These are phyloP conservation scores for Caiman crocodilus DNA, from an alignment of 2,797 vertebrate genomes.

Conservation along the genomic window DNA sequence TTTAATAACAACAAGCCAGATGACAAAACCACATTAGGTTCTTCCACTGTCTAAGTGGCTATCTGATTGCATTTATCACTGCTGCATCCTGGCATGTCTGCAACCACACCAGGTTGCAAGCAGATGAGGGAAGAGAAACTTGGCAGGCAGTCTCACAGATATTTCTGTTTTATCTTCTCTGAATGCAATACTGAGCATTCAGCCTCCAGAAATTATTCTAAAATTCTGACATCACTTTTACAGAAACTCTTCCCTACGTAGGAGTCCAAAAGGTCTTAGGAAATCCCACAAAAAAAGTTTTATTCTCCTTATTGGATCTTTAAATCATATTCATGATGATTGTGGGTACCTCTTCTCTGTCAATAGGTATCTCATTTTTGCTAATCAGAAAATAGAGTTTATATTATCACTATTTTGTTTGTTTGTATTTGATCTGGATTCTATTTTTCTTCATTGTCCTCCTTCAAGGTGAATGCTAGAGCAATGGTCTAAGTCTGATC, in stretches of 20 bases:
- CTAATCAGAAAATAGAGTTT: background rate
- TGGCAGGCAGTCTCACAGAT: background rate
- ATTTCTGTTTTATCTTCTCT: background rate
- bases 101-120: background rate
- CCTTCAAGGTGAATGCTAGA: background rate
- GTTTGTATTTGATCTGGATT: background rate
- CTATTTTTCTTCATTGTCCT: background rate
- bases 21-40: background rate
- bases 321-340: background rate
- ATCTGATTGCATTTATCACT: background rate
- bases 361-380: background rate
- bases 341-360: background rate
- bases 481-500: background rate
- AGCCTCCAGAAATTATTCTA: background rate
- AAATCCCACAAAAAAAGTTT: too few relatives aligned
- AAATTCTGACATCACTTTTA: background rate
- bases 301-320: background rate
- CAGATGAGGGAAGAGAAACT: background rate
- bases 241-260: background rate
- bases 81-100: background rate
- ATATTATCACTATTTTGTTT: background rate
- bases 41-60: background rate
- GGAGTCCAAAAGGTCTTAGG: background rate
- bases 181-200: background rate
- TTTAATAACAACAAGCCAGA: too few relatives aligned